Percentiles rank a stretch among this genome's conserved stretches.
phyloP scores from a whole-genome alignment of 1,140 invertebrate species.

The Bilobella aurantiaca region DNA sequence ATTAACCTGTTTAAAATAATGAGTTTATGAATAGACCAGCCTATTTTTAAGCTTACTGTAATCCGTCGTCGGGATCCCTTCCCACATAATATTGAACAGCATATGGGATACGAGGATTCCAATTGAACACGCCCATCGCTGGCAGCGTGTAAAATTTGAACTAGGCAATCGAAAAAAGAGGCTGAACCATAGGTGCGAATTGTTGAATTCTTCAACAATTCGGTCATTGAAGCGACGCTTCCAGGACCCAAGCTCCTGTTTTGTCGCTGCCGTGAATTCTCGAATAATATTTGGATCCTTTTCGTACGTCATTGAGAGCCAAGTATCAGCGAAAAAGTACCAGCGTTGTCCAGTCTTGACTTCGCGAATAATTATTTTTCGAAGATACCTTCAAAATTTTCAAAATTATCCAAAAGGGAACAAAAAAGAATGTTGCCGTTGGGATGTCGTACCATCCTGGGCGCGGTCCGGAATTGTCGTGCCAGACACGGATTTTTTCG shows the following conservation, averaged over 20 bases:
- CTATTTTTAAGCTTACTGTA: not conserved
- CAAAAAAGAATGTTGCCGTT: not conserved
- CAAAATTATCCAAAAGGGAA: not conserved
- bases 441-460: constrained; percentile 15
- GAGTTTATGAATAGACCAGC: no score
- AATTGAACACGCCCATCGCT: constrained; percentile 14
- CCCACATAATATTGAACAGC: constrained; percentile 15
- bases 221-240: constrained; percentile 12
- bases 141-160: constrained; percentile 15
- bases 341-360: constrained; percentile 13
- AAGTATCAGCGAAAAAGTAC: constrained; percentile 19
- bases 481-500: constrained; percentile 24
- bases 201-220: constrained; percentile 13
- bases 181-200: constrained; percentile 23
- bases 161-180: constrained; percentile 11
- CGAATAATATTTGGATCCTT: not conserved
- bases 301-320: constrained; percentile 17
- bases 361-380: constrained; percentile 16
- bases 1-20: no score
- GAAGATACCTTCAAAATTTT: constrained; percentile 8
- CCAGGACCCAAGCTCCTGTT: not conserved
- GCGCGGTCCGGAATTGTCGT: constrained; percentile 14
- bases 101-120: constrained; percentile 10
- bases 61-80: constrained; percentile 12
- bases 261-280: not conserved